Evolutionary conservation across 2,797 vertebrate species (phyloP).

Genomic region (Geotrypetes seraphini): DNA sequence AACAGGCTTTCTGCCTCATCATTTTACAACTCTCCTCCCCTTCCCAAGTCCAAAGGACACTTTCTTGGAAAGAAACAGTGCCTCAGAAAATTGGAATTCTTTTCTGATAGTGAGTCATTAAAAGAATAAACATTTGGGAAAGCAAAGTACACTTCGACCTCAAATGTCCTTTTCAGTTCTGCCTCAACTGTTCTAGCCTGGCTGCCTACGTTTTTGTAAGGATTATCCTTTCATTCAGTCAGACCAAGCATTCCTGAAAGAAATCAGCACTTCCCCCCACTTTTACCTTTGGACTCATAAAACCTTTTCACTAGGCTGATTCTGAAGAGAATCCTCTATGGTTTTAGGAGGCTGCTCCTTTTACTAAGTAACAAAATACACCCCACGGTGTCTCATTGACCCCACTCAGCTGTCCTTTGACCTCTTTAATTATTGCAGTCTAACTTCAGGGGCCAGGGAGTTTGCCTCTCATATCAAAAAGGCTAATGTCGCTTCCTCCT

Average conservation of each 20-base stretch:
- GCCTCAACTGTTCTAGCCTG: slow-evolving; percentile 34
- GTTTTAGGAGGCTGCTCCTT: slow-evolving; percentile 62
- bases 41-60: too few relatives aligned
- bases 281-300: slow-evolving; percentile 61
- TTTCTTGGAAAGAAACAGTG: slow-evolving; percentile 1
- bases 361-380: slow-evolving; percentile 70
- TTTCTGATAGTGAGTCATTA: slow-evolving; percentile 28
- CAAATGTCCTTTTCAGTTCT: slow-evolving; percentile 36
- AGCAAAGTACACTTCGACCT: slow-evolving; percentile 32
- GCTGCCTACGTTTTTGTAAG: slow-evolving; percentile 58
- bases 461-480: slow-evolving; percentile 46
- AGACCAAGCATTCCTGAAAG: slow-evolving; percentile 58
- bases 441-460: slow-evolving; percentile 51
- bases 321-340: slow-evolving; percentile 61
- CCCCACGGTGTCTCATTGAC: slow-evolving; percentile 64
- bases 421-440: slow-evolving; percentile 60
- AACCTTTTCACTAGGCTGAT: slow-evolving; percentile 65
- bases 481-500: slow-evolving; percentile 48
- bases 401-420: slow-evolving; percentile 62
- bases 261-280: slow-evolving; percentile 61
- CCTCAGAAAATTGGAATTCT: slow-evolving; percentile 20
- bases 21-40: too few relatives aligned
- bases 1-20: too few relatives aligned
- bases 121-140: slow-evolving; percentile 43
- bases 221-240: slow-evolving; percentile 53